phyloP scores from a whole-genome alignment of 2,888 invertebrate genomes.

The Drosophila diplacantha region DNA sequence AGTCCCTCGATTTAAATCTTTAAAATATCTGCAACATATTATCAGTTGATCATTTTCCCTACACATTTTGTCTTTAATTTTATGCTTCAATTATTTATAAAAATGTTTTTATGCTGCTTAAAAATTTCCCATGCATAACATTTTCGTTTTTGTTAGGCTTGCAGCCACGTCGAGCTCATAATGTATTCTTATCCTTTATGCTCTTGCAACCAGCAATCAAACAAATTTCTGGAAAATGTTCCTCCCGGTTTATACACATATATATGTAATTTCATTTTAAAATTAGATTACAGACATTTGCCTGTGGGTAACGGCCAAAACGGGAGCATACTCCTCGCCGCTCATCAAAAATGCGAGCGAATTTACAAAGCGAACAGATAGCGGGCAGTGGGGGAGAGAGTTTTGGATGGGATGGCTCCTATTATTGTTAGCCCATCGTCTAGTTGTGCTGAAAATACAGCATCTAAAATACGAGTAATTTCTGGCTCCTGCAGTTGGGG shows the following conservation, averaged over 20 bases:
- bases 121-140: constrained; percentile 6
- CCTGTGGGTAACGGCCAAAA: constrained; percentile 25
- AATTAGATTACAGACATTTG: constrained; percentile 50
- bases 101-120: neutral
- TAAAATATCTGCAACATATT: neutral
- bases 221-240: constrained; percentile 45
- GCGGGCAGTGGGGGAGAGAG: neutral
- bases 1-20: neutral
- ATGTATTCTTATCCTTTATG: constrained; percentile 38
- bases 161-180: constrained; percentile 10
- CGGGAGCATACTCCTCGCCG: constrained; percentile 32
- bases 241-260: constrained; percentile 4
- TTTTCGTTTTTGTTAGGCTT: constrained; percentile 6
- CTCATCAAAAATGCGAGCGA: constrained; percentile 43
- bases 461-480: constrained; percentile 32
- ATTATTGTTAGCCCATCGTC: constrained; percentile 34
- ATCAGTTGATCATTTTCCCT: neutral
- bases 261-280: constrained; percentile 49
- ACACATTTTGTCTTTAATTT: neutral
- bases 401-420: constrained; percentile 14
- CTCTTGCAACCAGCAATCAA: constrained; percentile 39
- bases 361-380: constrained; percentile 34
- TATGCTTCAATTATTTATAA: neutral
- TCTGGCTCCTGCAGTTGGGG: constrained; percentile 4
- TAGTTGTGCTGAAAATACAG: constrained; percentile 43